phyloP scores from a whole-genome alignment of 2,113 vertebrate species.

The Cryptomyrus ogoouensis region DNA sequence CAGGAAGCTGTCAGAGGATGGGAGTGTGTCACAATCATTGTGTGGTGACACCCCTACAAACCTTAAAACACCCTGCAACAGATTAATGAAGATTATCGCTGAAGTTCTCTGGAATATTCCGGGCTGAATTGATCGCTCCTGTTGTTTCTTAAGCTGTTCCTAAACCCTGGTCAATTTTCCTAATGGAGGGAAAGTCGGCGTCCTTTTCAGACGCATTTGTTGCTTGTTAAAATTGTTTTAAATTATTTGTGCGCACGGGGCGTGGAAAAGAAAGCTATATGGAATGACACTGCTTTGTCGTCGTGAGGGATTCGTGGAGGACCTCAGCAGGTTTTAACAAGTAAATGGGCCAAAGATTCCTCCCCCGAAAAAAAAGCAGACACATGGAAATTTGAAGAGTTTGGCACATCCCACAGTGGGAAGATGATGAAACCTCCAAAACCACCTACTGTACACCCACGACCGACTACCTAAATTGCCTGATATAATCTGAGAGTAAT shows the following conservation, averaged over 20 bases:
- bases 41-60: neutral
- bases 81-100: neutral
- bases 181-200: neutral
- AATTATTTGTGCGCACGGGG: neutral
- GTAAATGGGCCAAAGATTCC: neutral
- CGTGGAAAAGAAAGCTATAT: neutral
- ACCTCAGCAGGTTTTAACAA: neutral
- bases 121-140: neutral
- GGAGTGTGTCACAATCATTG: neutral
- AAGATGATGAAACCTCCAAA: neutral
- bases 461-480: neutral
- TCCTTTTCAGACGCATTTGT: neutral
- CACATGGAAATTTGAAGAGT: neutral
- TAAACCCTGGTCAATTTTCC: neutral
- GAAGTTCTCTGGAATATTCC: neutral
- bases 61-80: neutral
- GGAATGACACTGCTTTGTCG: neutral
- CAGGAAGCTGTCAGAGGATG: neutral
- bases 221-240: neutral
- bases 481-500: neutral
- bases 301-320: neutral
- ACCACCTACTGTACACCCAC: neutral
- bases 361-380: neutral
- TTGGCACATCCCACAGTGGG: neutral
- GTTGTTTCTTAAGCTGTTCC: neutral